Conservation (phyloP, 2,113 vertebrate genomes). For the Lonchura striata region DNA sequence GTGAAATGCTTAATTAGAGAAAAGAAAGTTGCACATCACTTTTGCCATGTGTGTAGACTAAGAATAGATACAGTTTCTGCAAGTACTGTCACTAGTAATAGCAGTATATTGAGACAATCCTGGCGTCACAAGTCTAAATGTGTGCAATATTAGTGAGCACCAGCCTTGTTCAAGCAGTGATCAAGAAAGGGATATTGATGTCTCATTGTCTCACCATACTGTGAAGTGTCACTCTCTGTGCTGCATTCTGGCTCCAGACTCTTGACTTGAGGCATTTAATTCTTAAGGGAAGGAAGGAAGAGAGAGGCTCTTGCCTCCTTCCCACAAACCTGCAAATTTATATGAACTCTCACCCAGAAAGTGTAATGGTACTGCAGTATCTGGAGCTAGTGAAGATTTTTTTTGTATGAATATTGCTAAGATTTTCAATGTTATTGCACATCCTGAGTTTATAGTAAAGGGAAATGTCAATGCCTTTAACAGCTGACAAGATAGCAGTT, state of each 20-base stretch:
- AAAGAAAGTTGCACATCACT: not conserved
- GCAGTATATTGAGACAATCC: not conserved
- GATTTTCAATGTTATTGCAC: not conserved
- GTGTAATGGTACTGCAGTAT: not conserved
- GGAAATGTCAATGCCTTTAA: not conserved
- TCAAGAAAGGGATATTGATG: not conserved
- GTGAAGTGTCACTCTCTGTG: fast-evolving
- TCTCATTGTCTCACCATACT: not conserved
- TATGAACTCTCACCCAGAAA: not conserved
- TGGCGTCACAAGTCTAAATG: not conserved
- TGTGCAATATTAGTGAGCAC: not conserved
- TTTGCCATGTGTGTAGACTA: not conserved
- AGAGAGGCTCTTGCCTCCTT: not conserved
- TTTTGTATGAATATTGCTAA: not conserved
- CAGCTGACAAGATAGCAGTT: not conserved
- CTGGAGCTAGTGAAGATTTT: not conserved
- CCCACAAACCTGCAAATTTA: not conserved
- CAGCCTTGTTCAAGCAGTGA: not conserved
- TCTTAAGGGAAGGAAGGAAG: not conserved
- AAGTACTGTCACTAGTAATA: slow-evolving; percentile 18
- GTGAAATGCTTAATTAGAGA: slow-evolving; percentile 1
- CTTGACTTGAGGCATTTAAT: not conserved
- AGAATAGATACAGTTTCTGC: slow-evolving; percentile 14
- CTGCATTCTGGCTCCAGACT: not conserved
- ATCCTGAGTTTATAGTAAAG: not conserved